Evolutionary conservation across 1,140 invertebrate genomes (phyloP).

Genomic region (Mycetomoellerius zeteki): DNA sequence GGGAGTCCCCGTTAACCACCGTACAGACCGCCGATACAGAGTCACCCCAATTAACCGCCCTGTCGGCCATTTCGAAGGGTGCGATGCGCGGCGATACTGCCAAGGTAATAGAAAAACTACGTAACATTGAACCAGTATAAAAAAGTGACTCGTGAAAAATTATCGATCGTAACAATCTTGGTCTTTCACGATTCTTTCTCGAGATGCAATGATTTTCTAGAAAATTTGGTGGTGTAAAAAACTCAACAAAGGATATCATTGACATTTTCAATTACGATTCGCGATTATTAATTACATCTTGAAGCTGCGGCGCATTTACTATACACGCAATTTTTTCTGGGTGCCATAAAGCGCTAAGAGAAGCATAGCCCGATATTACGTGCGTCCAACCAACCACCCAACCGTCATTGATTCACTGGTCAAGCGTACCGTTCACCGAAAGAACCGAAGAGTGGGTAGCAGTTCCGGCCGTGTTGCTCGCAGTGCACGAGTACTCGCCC

Average conservation of each 20-base stretch:
- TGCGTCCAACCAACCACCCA: conserved; percentile 71
- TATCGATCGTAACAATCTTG: background rate
- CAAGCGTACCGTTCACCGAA: conserved; percentile 90
- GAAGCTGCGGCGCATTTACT: conserved; percentile 30
- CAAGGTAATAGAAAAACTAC: conserved; percentile 60
- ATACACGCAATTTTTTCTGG: conserved; percentile 17
- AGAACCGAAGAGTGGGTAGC: conserved; percentile 90
- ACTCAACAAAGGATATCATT: background rate
- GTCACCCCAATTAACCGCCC: conserved; percentile 87
- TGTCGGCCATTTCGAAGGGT: conserved; percentile 87
- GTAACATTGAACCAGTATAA: conserved; percentile 31
- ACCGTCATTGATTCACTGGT: conserved; percentile 52
- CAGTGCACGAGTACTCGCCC: conserved; percentile 92
- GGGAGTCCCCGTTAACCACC: conserved; percentile 89
- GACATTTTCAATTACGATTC: conserved; percentile 18
- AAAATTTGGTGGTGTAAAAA: background rate
- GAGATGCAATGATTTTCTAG: background rate
- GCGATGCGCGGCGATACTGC: conserved; percentile 86
- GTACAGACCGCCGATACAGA: conserved; percentile 88
- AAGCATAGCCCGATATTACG: conserved; percentile 48
- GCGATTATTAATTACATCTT: conserved; percentile 1
- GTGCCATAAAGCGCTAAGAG: conserved; percentile 24
- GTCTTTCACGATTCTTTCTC: background rate
- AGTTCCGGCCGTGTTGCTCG: conserved; percentile 89
- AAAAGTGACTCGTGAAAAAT: conserved; percentile 24